Evolutionary conservation across 2,113 vertebrate genomes (phyloP).

Genomic region (Cyprinodon tularosa): DNA sequence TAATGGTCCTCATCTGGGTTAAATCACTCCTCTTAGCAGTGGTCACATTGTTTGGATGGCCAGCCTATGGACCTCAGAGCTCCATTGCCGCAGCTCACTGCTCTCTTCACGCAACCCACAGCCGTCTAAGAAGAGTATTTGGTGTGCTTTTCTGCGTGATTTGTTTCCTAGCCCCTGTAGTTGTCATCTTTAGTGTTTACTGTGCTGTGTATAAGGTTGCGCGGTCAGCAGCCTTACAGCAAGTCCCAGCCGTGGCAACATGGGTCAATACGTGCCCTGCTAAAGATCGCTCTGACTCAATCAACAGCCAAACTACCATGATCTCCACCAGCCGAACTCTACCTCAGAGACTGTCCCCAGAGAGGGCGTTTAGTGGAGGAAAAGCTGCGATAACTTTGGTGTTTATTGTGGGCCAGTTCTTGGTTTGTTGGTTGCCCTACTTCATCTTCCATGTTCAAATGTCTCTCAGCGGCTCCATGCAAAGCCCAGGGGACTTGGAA

Average conservation of each 20-base stretch:
- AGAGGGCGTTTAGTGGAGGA: conserved; percentile 83
- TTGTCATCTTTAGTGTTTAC: conserved; percentile 88
- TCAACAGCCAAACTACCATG: conserved; percentile 88
- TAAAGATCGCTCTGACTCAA: conserved; percentile 83
- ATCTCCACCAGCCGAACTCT: conserved; percentile 76
- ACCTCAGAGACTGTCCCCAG: conserved; percentile 78
- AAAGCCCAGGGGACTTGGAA: conserved; percentile 78
- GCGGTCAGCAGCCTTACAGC: conserved; percentile 85
- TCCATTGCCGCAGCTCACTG: conserved; percentile 85
- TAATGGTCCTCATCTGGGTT: conserved; percentile 86
- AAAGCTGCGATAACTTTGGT: conserved; percentile 91
- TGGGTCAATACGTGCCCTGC: conserved; percentile 71
- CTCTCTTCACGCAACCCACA: conserved; percentile 85
- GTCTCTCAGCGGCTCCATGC: conserved; percentile 71
- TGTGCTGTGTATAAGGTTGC: conserved; percentile 91
- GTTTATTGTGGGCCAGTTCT: conserved; percentile 92
- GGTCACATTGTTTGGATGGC: conserved; percentile 85
- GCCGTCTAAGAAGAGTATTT: conserved; percentile 83
- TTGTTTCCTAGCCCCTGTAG: conserved; percentile 86
- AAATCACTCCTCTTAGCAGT: conserved; percentile 82
- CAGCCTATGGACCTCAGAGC: conserved; percentile 77
- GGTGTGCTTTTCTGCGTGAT: conserved; percentile 86
- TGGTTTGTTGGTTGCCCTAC: conserved; percentile 94
- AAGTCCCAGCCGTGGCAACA: conserved; percentile 66
- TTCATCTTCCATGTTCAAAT: conserved; percentile 90